These are phyloP conservation scores for Agrochola macilenta DNA, from an alignment of 2,888 invertebrate genomes.

Conservation along the genomic window DNA sequence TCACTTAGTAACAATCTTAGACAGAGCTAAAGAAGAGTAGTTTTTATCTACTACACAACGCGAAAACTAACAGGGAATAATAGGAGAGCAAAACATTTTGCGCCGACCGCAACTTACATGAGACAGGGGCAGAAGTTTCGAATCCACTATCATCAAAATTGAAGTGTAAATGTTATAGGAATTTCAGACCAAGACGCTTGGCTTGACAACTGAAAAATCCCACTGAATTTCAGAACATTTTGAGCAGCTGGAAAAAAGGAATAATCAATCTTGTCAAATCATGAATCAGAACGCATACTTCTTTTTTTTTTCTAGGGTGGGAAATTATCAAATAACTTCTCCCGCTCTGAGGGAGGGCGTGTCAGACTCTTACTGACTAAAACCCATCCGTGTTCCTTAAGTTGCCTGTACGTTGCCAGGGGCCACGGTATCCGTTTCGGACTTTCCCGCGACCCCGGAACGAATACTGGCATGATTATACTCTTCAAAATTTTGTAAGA, in stretches of 20 bases:
- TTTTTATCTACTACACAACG: background rate
- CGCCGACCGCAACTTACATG: too few relatives aligned
- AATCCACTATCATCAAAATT: background rate
- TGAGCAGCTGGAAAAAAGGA: background rate
- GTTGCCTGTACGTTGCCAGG: too few relatives aligned
- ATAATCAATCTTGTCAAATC: background rate
- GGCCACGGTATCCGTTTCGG: too few relatives aligned
- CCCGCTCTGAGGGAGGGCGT: too few relatives aligned
- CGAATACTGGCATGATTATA: background rate
- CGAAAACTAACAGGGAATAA: background rate
- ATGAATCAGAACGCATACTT: background rate
- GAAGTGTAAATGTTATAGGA: background rate
- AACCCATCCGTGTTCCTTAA: too few relatives aligned
- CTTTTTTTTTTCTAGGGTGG: too few relatives aligned
- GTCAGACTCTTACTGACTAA: too few relatives aligned
- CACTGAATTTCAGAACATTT: background rate
- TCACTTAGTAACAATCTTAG: constrained; percentile 3
- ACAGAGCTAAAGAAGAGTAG: background rate
- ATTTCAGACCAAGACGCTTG: too few relatives aligned
- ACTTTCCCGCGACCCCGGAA: too few relatives aligned
- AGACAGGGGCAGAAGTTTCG: background rate
- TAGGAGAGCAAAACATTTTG: too few relatives aligned
- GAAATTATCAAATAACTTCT: too few relatives aligned
- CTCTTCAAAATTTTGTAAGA: too few relatives aligned
- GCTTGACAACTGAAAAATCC: background rate